Base-by-base conservation (phyloP, 1,140 invertebrate genomes). In the Holotrichia oblita region DNA sequence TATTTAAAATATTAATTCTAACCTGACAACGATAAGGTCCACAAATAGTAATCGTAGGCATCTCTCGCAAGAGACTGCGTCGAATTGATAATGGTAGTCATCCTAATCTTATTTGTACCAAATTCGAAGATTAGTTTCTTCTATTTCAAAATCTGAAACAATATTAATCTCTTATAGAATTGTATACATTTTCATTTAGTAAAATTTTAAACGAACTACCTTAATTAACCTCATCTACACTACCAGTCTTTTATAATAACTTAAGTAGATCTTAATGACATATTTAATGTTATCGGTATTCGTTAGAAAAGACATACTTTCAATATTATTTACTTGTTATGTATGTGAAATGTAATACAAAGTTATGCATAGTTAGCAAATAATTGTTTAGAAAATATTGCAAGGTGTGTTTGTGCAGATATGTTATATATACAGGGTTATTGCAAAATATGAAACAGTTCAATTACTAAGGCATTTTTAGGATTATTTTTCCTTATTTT, bases 21-120 rank as follows among this genome's bases (percentile, higher is more conserved):
- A 93, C 92, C 92, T 86, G 92, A 91, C 77, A 93, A 86, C 61
- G 92, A 93, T 80, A 93, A 85, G 2, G 92, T 93, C 92, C 92
- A 93, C 81, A 92, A 85, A 84, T 93, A 93, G 84, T 93, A 93
- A 78, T 93, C 90, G 80, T 93, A 93, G 40, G 88, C 90, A 61
- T 90, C 89, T 80, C 88, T 89, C 41, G 92, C 81, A 12, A 91
- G 85, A 74, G 87, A 89, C 78, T 90, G 87, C 27, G 91, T 92
- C 17, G 91, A 89, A 88, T 93, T 93, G 79, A 93, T 88, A 83
- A 91, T 80, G 40, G 78, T 80, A 79, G 89, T 87, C 90, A 91
- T 90, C 24, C 79, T 48, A 17, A 76, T 40, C 41, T 14, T 76
- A 14, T 55, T 17, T 76, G 34, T 74, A 22, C 40, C 6, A 72